Evolutionary conservation across 1,140 invertebrate species (phyloP).

Genomic region (Hestina assimilis): DNA sequence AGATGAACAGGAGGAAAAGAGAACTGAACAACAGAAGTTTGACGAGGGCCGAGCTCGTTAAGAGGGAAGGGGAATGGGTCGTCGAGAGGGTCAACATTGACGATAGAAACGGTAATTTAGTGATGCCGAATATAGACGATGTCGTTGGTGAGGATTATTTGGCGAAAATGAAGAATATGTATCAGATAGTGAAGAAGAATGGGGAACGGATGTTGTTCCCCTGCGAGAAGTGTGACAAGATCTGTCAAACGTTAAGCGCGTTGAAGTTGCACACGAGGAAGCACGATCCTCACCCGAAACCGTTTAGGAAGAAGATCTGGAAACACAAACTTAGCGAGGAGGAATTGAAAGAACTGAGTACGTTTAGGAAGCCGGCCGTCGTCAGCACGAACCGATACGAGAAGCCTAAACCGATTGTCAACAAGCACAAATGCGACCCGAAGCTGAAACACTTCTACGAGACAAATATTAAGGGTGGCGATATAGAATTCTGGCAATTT

Average conservation of each 20-base stretch:
- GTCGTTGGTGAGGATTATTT: constrained; percentile 36
- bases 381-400: constrained; percentile 13
- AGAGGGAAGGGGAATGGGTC: constrained; percentile 54
- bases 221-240: constrained; percentile 53
- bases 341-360: constrained; percentile 7
- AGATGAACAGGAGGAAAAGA: constrained; percentile 47
- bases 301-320: constrained; percentile 57
- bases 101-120: neutral
- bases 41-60: constrained; percentile 52
- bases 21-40: constrained; percentile 33
- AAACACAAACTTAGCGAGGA: constrained; percentile 42
- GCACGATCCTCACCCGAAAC: constrained; percentile 50
- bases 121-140: constrained; percentile 21
- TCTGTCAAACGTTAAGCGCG: constrained; percentile 51
- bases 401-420: constrained; percentile 50
- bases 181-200: constrained; percentile 36
- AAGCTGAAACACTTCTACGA: constrained; percentile 58
- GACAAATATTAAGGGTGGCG: constrained; percentile 54
- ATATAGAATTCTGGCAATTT: constrained; percentile 69
- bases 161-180: constrained; percentile 35
- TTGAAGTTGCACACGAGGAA: constrained; percentile 49
- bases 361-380: neutral
- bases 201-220: constrained; percentile 52
- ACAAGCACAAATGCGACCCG: constrained; percentile 59
- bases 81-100: constrained; percentile 38